Base-by-base conservation (phyloP, 2,888 invertebrate genomes). In the Disparrhopalites patrizii region DNA sequence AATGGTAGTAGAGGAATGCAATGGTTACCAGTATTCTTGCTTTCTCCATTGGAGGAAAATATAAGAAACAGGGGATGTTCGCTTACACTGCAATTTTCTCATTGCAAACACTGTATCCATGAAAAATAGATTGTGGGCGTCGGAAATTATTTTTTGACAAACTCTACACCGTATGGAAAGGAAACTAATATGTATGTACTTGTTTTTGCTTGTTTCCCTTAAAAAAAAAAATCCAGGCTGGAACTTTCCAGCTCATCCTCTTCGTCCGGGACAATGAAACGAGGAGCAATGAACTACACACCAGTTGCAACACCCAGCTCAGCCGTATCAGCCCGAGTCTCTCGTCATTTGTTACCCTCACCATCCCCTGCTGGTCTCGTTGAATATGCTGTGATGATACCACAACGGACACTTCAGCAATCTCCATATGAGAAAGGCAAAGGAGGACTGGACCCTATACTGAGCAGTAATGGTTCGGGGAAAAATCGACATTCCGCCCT, bases 241-340 rank as follows among this genome's bases (percentile, higher is more conserved):
- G 50, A 65, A 36, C 23, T 62, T 23, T 63, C 62, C 36, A 65
- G 65, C 28, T 68, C 68, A 28, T 68, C 65, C 13, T 68, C 68
- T 3, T 63, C 63, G 15, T 62, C 58, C 5, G 63, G 58, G 15
- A 52, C 55, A 27, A 40, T 38, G 28, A 56, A 57, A 15, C 5
- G 57, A 7, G 36, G 28, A 20, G 33, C 36, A 28, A 36, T 51
- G 27, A 57, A 33, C 51, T 57, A 65, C 51, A 18, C 4, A 3
- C 47, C 50, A 8, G 63, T 66, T 23, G 62, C 66, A 18, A 68
- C 77, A 18, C 79, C 80, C 66, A 77, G 85, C 77, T 84, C 84
- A 23, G 89, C 89, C 1, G 85, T 90, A n/a, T 84, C 87, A 77
- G 86, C 87, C 13, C 83, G 91, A 62, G 80, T 92, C 50, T 85